phyloP scores from a whole-genome alignment of 2,113 vertebrate species.

The Petromus typicus region DNA sequence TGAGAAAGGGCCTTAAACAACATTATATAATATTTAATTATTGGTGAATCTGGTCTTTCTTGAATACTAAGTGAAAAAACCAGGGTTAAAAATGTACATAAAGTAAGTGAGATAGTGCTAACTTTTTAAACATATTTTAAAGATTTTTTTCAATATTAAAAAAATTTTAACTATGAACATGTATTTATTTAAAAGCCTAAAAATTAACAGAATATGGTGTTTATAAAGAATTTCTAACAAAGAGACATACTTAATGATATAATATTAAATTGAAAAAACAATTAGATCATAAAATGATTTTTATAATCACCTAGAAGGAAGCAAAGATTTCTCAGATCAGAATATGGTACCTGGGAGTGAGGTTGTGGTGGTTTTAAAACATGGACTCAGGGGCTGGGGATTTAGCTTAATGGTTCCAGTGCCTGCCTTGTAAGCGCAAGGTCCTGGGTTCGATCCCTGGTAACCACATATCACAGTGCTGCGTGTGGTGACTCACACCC shows the following conservation, averaged over 20 bases:
- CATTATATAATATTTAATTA: neutral
- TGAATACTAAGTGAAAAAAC: neutral
- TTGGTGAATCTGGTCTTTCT: neutral
- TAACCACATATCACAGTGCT: too few relatives aligned
- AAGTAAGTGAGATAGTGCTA: neutral
- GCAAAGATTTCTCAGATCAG: neutral
- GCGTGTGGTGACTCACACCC: too few relatives aligned
- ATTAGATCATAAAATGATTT: neutral
- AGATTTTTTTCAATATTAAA: too few relatives aligned
- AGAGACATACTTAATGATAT: neutral
- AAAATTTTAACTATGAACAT: neutral
- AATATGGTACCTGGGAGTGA: neutral
- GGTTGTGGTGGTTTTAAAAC: neutral
- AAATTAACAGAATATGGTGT: neutral
- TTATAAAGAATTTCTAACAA: conserved; percentile 3
- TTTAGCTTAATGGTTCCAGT: too few relatives aligned
- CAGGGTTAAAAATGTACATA: neutral
- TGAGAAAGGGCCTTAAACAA: neutral
- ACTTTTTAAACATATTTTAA: neutral
- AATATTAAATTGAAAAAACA: neutral
- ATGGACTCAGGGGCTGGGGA: too few relatives aligned
- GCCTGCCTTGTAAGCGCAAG: too few relatives aligned
- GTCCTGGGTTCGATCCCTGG: too few relatives aligned
- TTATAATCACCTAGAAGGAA: neutral
- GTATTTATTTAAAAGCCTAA: neutral